Conservation (phyloP, 2,888 invertebrate species). For the Melikaiella ostensackeni region DNA sequence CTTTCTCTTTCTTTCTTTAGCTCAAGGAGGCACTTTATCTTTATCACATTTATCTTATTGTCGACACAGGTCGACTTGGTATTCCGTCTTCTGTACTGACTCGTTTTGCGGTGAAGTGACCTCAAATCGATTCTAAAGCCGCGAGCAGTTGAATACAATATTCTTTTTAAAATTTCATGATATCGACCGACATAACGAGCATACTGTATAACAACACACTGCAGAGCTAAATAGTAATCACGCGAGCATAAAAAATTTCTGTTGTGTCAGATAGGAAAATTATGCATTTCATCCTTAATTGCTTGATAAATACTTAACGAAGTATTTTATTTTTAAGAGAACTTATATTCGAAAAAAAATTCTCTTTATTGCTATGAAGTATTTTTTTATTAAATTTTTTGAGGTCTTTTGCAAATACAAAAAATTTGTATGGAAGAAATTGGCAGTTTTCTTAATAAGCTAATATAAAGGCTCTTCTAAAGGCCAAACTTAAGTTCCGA, state of each 20-base stretch:
- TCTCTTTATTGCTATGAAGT: not conserved
- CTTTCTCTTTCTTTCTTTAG: conserved; percentile 13
- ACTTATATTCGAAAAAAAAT: not conserved
- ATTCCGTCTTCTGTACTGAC: conserved; percentile 30
- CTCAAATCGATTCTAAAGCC: conserved; percentile 30
- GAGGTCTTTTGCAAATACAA: no score
- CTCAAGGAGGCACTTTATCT: conserved; percentile 15
- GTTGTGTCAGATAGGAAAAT: not conserved
- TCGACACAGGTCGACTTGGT: conserved; percentile 32
- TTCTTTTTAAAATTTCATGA: conserved; percentile 31
- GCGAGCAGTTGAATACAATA: conserved; percentile 5
- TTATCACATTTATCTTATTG: conserved; percentile 33
- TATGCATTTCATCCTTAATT: not conserved
- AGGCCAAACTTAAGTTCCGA: no score
- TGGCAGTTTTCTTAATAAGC: no score
- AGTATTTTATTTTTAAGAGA: not conserved
- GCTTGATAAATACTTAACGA: not conserved
- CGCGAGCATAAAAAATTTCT: conserved; percentile 29
- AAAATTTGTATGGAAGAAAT: no score
- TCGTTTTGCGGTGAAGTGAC: conserved; percentile 22
- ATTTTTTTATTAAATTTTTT: no score
- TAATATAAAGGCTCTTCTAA: no score
- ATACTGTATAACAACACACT: conserved; percentile 25
- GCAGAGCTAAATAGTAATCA: conserved; percentile 8
- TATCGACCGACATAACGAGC: conserved; percentile 21